Evolutionary conservation across 2,888 invertebrate species (phyloP).

Genomic region (Cyclophora albipunctata): DNA sequence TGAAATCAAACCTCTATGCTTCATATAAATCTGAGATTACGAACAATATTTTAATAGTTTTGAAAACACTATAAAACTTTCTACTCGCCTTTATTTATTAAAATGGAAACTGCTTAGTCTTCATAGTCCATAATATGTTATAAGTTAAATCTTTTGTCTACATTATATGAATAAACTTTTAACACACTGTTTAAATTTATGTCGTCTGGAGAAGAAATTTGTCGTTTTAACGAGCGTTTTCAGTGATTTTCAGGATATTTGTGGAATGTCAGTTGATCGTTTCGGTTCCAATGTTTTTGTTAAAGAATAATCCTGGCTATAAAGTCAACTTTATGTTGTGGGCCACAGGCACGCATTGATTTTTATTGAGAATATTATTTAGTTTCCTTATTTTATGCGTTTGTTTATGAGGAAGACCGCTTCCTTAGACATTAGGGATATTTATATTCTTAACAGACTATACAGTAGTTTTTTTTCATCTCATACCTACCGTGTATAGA

Average conservation of each 20-base stretch:
- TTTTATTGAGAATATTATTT: conserved; percentile 31
- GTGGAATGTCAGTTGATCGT: conserved; percentile 34
- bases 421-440: conserved; percentile 6
- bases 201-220: conserved; percentile 36
- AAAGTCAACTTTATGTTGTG: conserved; percentile 40
- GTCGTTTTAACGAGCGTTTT: conserved; percentile 55
- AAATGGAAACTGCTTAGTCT: no score
- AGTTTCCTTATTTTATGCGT: conserved; percentile 18
- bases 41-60: no score
- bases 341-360: conserved; percentile 19
- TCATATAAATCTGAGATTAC: no score
- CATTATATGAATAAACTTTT: no score
- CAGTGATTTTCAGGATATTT: conserved; percentile 45
- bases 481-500: no score
- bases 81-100: no score
- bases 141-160: no score
- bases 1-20: no score
- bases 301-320: conserved; percentile 47
- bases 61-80: no score
- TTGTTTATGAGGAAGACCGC: conserved; percentile 20
- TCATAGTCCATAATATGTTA: no score
- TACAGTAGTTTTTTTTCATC: no score
- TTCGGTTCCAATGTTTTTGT: conserved; percentile 46
- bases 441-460: conserved; percentile 24
- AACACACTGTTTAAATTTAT: no score